Evolutionary conservation across 1,140 invertebrate genomes (phyloP).

Genomic region (Dendrolimus kikuchii): DNA sequence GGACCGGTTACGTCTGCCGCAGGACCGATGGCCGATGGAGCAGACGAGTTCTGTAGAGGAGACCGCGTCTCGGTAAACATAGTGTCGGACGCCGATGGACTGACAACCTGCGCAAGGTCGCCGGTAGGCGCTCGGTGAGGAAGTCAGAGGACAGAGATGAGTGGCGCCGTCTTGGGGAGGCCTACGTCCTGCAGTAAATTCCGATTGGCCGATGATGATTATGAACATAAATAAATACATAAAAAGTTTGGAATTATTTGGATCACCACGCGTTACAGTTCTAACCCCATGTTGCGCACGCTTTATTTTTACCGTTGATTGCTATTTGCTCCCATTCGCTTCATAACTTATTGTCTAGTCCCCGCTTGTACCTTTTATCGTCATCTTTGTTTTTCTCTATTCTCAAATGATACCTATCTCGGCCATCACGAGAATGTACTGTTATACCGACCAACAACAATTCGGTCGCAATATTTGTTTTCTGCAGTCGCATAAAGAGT

Average conservation of each 20-base stretch:
- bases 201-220: no score
- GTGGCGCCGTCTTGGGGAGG: no score
- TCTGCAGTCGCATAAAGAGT: conserved; percentile 14
- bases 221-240: conserved; percentile 16
- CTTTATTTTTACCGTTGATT: conserved; percentile 35
- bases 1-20: no score
- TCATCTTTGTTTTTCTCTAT: conserved; percentile 30
- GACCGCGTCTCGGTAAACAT: no score
- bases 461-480: conserved; percentile 25
- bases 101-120: no score
- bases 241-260: conserved; percentile 11
- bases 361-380: conserved; percentile 19
- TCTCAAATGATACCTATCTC: conserved; percentile 28
- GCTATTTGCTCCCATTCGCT: conserved; percentile 22
- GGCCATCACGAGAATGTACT: conserved; percentile 31
- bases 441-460: conserved; percentile 30
- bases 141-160: no score
- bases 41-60: no score
- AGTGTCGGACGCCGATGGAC: no score
- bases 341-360: conserved; percentile 28
- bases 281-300: conserved; percentile 17
- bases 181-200: no score
- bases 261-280: conserved; percentile 15
- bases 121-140: no score
- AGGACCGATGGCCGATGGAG: no score